phyloP scores from a whole-genome alignment of 2,888 invertebrate species.

The Resseliella maxima region DNA sequence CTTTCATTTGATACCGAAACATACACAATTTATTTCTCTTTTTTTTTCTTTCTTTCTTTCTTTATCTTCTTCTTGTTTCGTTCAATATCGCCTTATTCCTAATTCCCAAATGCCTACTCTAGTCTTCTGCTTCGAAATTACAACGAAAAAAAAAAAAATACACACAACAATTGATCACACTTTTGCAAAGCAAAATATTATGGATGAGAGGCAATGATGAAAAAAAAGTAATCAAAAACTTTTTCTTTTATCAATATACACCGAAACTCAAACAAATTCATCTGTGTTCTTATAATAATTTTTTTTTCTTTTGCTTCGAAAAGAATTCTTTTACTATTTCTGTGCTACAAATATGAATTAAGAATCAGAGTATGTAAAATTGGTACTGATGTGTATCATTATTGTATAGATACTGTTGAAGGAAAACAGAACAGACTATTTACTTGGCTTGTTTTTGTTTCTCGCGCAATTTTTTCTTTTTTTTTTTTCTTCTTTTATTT shows the following conservation, averaged over 20 bases:
- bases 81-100: background rate
- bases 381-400: slow-evolving; percentile 35
- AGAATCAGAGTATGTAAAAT: slow-evolving; percentile 33
- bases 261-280: background rate
- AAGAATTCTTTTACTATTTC: background rate
- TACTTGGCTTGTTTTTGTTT: slow-evolving; percentile 51
- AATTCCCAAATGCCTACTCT: background rate
- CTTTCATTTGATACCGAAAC: background rate
- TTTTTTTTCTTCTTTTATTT: too few species aligned
- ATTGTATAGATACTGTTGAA: slow-evolving; percentile 21
- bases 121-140: background rate
- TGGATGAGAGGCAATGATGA: too few species aligned
- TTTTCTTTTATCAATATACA: slow-evolving; percentile 1
- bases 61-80: too few species aligned
- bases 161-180: background rate
- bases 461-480: slow-evolving; percentile 38
- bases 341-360: background rate
- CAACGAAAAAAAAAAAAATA: background rate
- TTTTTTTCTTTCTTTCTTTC: too few species aligned
- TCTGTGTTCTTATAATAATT: background rate
- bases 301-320: too few species aligned
- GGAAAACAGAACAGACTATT: slow-evolving; percentile 51
- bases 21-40: background rate
- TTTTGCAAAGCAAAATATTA: background rate
- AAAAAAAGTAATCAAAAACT: background rate